phyloP scores from a whole-genome alignment of 2,797 vertebrate species.

The Rhincodon typus region DNA sequence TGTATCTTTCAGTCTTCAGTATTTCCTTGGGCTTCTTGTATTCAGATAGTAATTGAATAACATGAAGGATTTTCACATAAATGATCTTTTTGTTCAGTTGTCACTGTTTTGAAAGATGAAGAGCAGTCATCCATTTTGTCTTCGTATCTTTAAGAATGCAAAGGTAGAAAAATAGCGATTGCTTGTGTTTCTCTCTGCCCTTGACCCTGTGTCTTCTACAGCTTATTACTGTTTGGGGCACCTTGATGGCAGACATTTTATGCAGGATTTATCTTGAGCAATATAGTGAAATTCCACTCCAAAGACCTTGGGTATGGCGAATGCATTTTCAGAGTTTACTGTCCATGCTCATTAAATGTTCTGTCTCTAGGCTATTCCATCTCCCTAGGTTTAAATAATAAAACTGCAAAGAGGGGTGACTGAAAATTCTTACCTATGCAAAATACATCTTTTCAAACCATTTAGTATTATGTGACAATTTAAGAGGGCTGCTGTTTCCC shows the following conservation, averaged over 20 bases:
- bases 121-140: neutral
- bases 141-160: neutral
- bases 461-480: neutral
- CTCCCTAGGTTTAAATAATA: neutral
- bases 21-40: neutral
- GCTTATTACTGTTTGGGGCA: neutral
- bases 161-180: neutral
- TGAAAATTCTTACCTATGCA: neutral
- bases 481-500: neutral
- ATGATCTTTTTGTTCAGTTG: neutral
- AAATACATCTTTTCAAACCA: neutral
- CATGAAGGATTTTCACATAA: neutral
- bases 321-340: neutral
- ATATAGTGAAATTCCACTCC: neutral
- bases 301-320: too few species aligned
- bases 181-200: neutral
- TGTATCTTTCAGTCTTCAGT: neutral
- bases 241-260: neutral
- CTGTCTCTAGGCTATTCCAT: neutral
- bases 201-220: neutral
- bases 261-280: neutral
- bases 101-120: neutral
- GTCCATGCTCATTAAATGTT: neutral
- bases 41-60: neutral
- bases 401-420: neutral